Evolutionary conservation across 2,888 invertebrate species (phyloP).

Genomic region (Hoplodrina blanda): DNA sequence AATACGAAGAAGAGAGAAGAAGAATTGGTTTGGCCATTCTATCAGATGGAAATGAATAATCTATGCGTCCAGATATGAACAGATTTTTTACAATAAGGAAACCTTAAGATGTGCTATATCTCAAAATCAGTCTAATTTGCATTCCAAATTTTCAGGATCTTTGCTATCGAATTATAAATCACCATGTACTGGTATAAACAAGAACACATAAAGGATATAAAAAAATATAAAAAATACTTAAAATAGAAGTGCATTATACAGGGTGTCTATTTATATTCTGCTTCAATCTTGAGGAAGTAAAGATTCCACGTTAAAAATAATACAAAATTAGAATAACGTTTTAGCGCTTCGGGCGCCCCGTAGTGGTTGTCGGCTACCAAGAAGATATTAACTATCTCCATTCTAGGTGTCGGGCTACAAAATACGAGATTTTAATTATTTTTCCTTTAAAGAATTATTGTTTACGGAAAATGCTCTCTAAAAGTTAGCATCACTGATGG

Average conservation of each 20-base stretch:
- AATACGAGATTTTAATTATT: background rate
- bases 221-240: background rate
- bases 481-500: too few species aligned
- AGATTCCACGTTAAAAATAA: conserved; percentile 37
- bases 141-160: background rate
- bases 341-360: conserved; percentile 18
- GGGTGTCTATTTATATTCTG: background rate
- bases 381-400: conserved; percentile 57
- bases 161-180: background rate
- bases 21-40: too few species aligned
- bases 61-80: too few species aligned
- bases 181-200: background rate
- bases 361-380: conserved; percentile 36
- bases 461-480: background rate
- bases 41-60: too few species aligned
- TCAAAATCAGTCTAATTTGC: too few species aligned
- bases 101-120: too few species aligned
- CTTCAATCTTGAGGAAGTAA: conserved; percentile 15
- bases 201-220: background rate
- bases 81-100: too few species aligned
- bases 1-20: too few species aligned
- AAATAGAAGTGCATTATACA: background rate
- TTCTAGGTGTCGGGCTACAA: conserved; percentile 30
- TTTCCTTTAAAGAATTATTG: background rate
- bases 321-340: conserved; percentile 50